Conservation (phyloP, 2,797 vertebrate species). For the Hemibagrus guttatus region DNA sequence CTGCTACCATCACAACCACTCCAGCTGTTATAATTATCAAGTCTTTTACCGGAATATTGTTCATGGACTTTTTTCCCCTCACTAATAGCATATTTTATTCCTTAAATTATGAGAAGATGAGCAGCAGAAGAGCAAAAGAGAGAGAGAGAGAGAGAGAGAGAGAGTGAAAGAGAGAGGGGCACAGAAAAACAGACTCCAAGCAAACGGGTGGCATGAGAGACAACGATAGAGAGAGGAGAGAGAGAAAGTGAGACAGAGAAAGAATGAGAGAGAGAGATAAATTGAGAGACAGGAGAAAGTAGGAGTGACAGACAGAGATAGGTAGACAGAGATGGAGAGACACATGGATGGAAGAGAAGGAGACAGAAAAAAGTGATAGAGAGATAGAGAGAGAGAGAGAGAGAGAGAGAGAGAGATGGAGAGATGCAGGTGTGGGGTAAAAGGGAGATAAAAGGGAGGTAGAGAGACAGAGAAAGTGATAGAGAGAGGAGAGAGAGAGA, state of each 20-base stretch:
- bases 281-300: neutral
- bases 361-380: too few relatives aligned
- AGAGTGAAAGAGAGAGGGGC: neutral
- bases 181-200: too few relatives aligned
- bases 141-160: neutral
- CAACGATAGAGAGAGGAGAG: neutral
- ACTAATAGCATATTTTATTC: constrained; percentile 43
- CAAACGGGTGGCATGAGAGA: neutral
- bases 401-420: neutral
- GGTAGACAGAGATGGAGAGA: neutral
- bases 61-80: constrained; percentile 18
- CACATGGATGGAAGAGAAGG: neutral
- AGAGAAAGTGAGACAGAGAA: neutral
- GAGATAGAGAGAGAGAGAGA: neutral
- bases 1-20: constrained; percentile 48
- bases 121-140: neutral
- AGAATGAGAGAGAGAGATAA: neutral
- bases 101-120: constrained; percentile 30
- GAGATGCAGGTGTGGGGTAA: neutral
- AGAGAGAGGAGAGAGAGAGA: neutral
- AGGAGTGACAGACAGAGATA: neutral
- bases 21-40: constrained; percentile 50
- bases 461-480: too few relatives aligned
- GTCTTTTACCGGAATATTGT: constrained; percentile 41
- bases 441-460: neutral